Conservation (phyloP, 92 coral and sea anemone genomes). For the Porites lobata region DNA sequence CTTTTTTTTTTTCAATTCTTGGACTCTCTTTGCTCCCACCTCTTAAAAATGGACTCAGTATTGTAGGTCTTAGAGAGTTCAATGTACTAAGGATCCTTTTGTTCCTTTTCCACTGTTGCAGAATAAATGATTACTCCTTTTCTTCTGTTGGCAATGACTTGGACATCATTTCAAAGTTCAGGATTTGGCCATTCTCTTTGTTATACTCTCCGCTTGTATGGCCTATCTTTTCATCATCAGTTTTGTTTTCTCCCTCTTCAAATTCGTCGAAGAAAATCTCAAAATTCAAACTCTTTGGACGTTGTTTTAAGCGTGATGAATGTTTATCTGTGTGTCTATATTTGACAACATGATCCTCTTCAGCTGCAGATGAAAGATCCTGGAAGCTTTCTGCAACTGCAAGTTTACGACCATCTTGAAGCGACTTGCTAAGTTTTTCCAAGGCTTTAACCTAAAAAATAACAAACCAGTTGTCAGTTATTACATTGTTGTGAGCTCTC, state of each 20-base stretch:
- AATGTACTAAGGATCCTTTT: background rate
- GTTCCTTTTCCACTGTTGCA: too few relatives aligned
- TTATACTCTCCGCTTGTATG: background rate
- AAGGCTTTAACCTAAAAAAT: conserved; percentile 70
- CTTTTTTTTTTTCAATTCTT: too few relatives aligned
- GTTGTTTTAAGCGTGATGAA: conserved; percentile 21
- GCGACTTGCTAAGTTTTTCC: conserved; percentile 72
- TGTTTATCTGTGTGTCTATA: conserved; percentile 13
- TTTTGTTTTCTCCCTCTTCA: conserved; percentile 32
- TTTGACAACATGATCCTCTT: conserved; percentile 37
- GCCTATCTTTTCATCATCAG: conserved; percentile 53
- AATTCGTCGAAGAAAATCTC: conserved; percentile 46
- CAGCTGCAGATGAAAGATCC: conserved; percentile 56
- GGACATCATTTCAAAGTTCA: background rate
- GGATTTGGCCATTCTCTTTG: conserved; percentile 7
- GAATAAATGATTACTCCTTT: background rate
- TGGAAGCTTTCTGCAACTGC: conserved; percentile 62
- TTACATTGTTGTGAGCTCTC: too few relatives aligned
- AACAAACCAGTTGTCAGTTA: background rate
- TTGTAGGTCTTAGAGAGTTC: too few relatives aligned
- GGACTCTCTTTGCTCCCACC: too few relatives aligned
- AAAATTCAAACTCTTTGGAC: conserved; percentile 80
- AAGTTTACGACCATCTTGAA: conserved; percentile 49
- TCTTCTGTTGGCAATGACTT: conserved; percentile 15
- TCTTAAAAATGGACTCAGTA: too few relatives aligned